Evolutionary conservation across 1,140 invertebrate species (phyloP).

Genomic region (Cydia strobilella): DNA sequence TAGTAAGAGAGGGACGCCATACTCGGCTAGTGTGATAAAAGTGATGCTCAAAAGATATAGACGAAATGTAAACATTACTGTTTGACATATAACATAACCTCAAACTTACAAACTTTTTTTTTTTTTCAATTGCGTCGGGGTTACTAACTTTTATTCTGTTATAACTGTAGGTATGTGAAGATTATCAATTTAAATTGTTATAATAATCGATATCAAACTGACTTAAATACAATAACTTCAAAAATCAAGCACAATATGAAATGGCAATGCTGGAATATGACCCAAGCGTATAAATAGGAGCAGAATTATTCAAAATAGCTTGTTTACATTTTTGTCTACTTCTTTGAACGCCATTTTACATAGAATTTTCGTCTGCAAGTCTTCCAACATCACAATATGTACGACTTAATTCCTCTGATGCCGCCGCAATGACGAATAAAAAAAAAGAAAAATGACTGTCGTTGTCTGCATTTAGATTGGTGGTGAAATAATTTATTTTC

Average conservation of each 20-base stretch:
- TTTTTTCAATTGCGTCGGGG: too few relatives aligned
- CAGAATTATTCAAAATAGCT: background rate
- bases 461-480: slow-evolving; percentile 71
- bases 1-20: slow-evolving; percentile 5
- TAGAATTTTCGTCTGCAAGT: slow-evolving; percentile 31
- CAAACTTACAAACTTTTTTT: too few relatives aligned
- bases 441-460: slow-evolving; percentile 55
- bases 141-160: too few relatives aligned
- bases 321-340: slow-evolving; percentile 2
- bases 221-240: too few relatives aligned
- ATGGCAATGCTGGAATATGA: too few relatives aligned
- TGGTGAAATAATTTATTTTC: slow-evolving; percentile 51
- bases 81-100: background rate
- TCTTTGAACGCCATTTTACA: slow-evolving; percentile 11
- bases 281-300: background rate
- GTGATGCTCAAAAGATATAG: background rate
- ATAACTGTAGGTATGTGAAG: too few relatives aligned
- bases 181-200: background rate
- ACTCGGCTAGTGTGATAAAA: slow-evolving; percentile 9
- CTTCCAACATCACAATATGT: slow-evolving; percentile 30
- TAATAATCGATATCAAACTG: background rate
- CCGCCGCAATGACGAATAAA: slow-evolving; percentile 21
- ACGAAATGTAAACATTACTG: background rate
- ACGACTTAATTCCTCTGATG: slow-evolving; percentile 29
- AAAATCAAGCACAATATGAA: background rate